Evolutionary conservation across 1,140 invertebrate genomes (phyloP).

Genomic region (Rhopalosiphum padi): DNA sequence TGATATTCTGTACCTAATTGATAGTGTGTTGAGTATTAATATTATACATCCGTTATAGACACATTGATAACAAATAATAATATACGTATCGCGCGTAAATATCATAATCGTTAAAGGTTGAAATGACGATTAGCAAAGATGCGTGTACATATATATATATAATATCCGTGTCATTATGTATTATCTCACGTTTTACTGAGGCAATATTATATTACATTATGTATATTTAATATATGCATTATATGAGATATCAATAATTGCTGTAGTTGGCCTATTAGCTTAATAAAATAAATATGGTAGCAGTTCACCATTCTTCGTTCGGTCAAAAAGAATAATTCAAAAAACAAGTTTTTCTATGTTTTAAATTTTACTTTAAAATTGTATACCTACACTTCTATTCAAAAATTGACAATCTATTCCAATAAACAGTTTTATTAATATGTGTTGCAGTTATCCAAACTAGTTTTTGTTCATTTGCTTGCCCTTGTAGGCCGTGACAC

Average conservation of each 20-base stretch:
- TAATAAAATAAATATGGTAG: neutral
- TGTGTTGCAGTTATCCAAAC: neutral
- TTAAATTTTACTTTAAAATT: neutral
- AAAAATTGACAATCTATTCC: neutral
- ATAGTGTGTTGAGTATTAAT: neutral
- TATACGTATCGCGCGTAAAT: neutral
- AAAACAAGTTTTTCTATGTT: neutral
- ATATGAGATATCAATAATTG: neutral
- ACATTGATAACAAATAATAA: neutral
- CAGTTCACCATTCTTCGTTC: neutral
- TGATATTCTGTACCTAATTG: neutral
- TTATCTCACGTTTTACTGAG: neutral
- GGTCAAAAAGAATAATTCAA: neutral
- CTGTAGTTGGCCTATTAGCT: neutral
- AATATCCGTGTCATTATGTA: neutral
- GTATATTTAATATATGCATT: neutral
- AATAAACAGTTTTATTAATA: neutral
- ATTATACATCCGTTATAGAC: neutral
- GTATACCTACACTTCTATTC: no score
- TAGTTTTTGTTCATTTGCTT: neutral
- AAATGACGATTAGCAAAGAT: neutral
- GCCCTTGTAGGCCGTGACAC: neutral
- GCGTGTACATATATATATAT: neutral
- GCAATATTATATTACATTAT: neutral
- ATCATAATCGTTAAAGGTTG: neutral